These are phyloP conservation scores for Celastrina argiolus DNA, from an alignment of 2,888 invertebrate species.

Conservation along the genomic window DNA sequence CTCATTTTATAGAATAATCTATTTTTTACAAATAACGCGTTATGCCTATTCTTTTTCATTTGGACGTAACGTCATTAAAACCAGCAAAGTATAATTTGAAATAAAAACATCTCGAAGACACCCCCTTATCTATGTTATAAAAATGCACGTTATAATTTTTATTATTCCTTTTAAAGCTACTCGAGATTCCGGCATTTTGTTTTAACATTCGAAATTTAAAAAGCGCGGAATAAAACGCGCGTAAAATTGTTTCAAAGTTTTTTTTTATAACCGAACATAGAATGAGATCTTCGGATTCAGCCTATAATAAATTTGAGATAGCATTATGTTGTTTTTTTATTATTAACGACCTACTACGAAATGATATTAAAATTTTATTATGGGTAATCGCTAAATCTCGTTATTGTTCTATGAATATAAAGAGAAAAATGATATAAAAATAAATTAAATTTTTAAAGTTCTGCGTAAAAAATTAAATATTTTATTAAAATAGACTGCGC, in stretches of 20 bases:
- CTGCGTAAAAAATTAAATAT: background rate
- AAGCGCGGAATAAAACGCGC: slow-evolving; percentile 50
- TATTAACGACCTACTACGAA: slow-evolving; percentile 26
- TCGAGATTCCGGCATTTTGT: slow-evolving; percentile 55
- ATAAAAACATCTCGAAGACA: slow-evolving; percentile 69
- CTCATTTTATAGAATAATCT: no score
- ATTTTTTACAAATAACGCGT: background rate
- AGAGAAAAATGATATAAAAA: slow-evolving; percentile 3
- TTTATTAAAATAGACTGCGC: no score
- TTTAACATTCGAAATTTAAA: slow-evolving; percentile 58
- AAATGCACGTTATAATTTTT: slow-evolving; percentile 59
- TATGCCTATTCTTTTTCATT: slow-evolving; percentile 53
- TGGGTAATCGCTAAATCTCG: slow-evolving; percentile 22
- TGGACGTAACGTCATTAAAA: slow-evolving; percentile 62
- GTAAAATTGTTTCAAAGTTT: slow-evolving; percentile 42
- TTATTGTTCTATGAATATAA: slow-evolving; percentile 22
- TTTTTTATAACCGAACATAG: slow-evolving; percentile 44
- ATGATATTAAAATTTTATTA: slow-evolving; percentile 32
- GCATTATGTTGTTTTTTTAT: slow-evolving; percentile 34
- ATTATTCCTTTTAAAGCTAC: slow-evolving; percentile 57
- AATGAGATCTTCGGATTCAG: slow-evolving; percentile 32
- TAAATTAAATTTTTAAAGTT: background rate
- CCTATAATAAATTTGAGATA: slow-evolving; percentile 36
- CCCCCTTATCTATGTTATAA: slow-evolving; percentile 47
- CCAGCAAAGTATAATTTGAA: slow-evolving; percentile 65